These are phyloP conservation scores for Xestia xanthographa DNA, from an alignment of 2,888 invertebrate genomes.

Conservation along the genomic window DNA sequence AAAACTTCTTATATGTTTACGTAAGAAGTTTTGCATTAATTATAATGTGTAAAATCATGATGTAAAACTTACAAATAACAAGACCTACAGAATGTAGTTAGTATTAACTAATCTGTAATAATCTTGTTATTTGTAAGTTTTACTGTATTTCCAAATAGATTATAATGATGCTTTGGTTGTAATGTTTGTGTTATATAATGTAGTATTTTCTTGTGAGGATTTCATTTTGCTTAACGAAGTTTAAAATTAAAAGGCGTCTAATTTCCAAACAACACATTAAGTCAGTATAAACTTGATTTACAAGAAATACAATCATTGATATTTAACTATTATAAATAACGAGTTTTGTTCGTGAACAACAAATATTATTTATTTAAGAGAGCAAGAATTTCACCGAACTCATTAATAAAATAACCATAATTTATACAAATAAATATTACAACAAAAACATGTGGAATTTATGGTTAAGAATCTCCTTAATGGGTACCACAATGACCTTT, in stretches of 20 bases:
- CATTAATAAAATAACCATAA: slow-evolving; percentile 4
- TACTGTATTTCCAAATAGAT: neutral
- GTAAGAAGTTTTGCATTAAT: too few relatives aligned
- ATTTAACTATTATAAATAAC: neutral
- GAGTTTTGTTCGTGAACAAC: neutral
- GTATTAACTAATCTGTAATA: too few relatives aligned
- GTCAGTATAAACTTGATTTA: neutral
- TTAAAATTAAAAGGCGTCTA: neutral
- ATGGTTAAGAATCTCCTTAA: slow-evolving; percentile 14
- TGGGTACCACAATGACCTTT: neutral
- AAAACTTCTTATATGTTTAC: too few relatives aligned
- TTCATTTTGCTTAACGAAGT: neutral
- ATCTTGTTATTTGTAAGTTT: neutral
- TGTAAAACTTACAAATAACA: too few relatives aligned
- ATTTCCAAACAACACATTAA: neutral
- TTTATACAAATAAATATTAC: neutral
- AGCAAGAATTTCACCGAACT: neutral
- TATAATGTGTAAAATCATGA: too few relatives aligned
- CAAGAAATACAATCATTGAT: neutral
- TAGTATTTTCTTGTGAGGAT: neutral
- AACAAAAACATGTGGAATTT: slow-evolving; percentile 34
- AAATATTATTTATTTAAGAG: too few relatives aligned
- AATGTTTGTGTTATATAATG: neutral
- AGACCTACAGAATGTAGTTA: too few relatives aligned
- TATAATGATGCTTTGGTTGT: neutral